phyloP scores from a whole-genome alignment of 2,797 vertebrate genomes.

The Tauraco hartlaubi region DNA sequence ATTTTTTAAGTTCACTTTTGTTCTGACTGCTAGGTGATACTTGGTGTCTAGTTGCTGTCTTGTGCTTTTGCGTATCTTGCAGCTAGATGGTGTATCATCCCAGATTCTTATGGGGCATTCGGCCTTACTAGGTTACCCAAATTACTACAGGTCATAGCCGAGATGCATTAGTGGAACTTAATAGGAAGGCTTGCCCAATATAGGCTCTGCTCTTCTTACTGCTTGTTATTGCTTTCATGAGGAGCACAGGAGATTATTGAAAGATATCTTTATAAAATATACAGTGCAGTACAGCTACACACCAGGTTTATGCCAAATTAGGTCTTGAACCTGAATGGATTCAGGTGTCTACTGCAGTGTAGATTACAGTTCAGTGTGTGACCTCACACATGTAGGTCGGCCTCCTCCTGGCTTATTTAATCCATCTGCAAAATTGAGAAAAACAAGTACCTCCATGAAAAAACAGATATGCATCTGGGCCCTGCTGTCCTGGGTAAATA shows the following conservation, averaged over 20 bases:
- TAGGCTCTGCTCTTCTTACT: background rate
- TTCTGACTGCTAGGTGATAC: background rate
- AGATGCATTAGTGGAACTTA: conserved; percentile 11
- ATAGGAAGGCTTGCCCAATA: background rate
- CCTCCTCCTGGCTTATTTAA: conserved; percentile 36
- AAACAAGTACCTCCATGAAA: background rate
- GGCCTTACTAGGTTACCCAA: background rate
- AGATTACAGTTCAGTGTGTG: conserved; percentile 34
- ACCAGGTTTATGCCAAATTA: conserved; percentile 17
- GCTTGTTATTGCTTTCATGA: conserved; percentile 26
- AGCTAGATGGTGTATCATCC: background rate
- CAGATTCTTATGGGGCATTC: background rate
- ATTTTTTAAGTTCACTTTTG: background rate
- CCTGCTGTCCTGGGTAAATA: conserved; percentile 4
- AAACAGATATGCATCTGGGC: background rate
- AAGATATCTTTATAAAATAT: conserved; percentile 16
- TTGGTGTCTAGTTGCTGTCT: background rate
- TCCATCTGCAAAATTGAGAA: conserved; percentile 12
- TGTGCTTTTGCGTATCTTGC: background rate
- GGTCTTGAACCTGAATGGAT: conserved; percentile 26
- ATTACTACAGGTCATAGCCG: conserved; percentile 14
- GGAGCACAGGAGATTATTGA: conserved; percentile 13
- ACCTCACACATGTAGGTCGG: conserved; percentile 17
- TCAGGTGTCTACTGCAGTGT: background rate
- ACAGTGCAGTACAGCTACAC: background rate